Percentiles rank a stretch among this genome's conserved stretches.
These are phyloP conservation scores for Mimachlamys varia DNA, from an alignment of 2,888 invertebrate species.

Conservation along the genomic window DNA sequence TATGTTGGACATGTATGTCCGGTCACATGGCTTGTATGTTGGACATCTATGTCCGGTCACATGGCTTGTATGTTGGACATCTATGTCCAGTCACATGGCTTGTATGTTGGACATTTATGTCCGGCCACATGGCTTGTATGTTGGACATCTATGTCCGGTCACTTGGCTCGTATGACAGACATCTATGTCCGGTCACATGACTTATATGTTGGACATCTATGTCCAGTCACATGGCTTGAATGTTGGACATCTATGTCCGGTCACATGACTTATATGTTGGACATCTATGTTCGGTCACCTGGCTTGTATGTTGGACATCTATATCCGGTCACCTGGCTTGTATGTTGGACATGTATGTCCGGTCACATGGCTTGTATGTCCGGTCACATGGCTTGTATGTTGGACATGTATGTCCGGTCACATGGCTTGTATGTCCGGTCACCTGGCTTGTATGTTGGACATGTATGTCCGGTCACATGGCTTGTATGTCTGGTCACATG, in stretches of 20 bases:
- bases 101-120: no score
- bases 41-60: background rate
- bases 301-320: no score
- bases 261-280: no score
- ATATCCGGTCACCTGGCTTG: background rate
- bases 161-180: no score
- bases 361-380: background rate
- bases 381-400: background rate
- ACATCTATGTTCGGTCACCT: background rate
- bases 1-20: background rate
- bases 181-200: background rate
- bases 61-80: no score
- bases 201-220: no score
- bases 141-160: background rate
- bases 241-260: background rate
- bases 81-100: background rate
- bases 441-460: no score
- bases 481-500: background rate
- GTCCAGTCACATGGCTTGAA: background rate
- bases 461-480: background rate
- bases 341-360: background rate
- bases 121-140: background rate
- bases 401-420: background rate
- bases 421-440: no score
- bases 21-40: no score